Percentiles rank a stretch among this genome's conserved stretches.
Evolutionary conservation across 1,140 invertebrate species (phyloP).

Genomic region (Liolophura sinensis): DNA sequence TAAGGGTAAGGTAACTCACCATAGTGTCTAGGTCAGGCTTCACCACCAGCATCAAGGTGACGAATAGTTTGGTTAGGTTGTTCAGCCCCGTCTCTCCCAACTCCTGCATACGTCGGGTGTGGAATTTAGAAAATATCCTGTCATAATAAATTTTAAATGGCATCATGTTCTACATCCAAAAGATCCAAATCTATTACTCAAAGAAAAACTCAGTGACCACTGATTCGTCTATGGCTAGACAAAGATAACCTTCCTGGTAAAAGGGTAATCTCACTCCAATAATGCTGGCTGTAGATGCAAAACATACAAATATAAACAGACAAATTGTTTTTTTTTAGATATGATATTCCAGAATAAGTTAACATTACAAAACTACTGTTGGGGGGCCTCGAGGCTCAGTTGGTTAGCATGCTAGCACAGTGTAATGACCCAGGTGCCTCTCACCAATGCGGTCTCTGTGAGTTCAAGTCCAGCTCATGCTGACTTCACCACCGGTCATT

Average conservation of each 20-base stretch:
- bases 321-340: too few relatives aligned
- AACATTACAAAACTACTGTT: too few relatives aligned
- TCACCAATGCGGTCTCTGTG: too few relatives aligned
- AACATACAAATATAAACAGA: too few relatives aligned
- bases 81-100: conserved; percentile 34
- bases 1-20: conserved; percentile 18
- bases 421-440: too few relatives aligned
- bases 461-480: too few relatives aligned
- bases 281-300: too few relatives aligned
- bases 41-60: conserved; percentile 22
- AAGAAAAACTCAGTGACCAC: neutral
- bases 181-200: neutral
- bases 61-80: conserved; percentile 34
- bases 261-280: neutral
- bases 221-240: neutral
- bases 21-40: conserved; percentile 32
- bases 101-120: conserved; percentile 35
- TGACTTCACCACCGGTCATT: too few relatives aligned
- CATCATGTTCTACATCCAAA: neutral
- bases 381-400: too few relatives aligned
- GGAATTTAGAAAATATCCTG: conserved; percentile 44
- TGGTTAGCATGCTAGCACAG: too few relatives aligned
- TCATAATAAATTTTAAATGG: neutral
- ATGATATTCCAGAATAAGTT: too few relatives aligned
- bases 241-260: neutral